A percentile compares a stretch with the other conserved stretches of the same genome.
Conservation (phyloP, 1,140 invertebrate genomes). For the Drosophila watanabei region DNA sequence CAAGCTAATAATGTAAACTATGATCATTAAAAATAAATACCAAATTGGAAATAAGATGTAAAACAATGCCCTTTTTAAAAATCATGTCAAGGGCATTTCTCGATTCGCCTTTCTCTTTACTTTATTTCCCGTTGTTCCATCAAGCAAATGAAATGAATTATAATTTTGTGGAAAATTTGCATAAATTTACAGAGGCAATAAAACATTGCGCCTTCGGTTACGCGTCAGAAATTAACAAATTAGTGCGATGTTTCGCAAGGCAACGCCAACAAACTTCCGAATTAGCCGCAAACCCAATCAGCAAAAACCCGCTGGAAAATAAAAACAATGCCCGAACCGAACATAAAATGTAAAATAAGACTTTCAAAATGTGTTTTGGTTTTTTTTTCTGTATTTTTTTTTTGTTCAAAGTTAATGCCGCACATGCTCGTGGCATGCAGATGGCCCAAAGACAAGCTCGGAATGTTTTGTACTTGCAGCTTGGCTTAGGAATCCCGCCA, state of each 20-base stretch:
- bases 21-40: constrained; percentile 10
- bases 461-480: constrained; percentile 38
- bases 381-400: neutral
- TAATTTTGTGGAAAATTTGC: constrained; percentile 70
- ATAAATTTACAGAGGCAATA: constrained; percentile 67
- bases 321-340: constrained; percentile 25
- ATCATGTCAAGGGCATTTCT: constrained; percentile 15
- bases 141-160: constrained; percentile 50
- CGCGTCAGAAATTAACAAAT: constrained; percentile 80
- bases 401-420: constrained; percentile 47
- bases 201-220: constrained; percentile 75
- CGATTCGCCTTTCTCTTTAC: constrained; percentile 8
- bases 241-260: constrained; percentile 81
- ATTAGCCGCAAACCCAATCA: constrained; percentile 53
- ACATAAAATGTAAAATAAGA: constrained; percentile 45
- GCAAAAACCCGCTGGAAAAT: constrained; percentile 8
- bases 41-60: constrained; percentile 1
- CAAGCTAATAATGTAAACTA: neutral
- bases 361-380: constrained; percentile 59
- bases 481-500: constrained; percentile 28
- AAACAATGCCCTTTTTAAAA: neutral
- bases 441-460: constrained; percentile 29
- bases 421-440: constrained; percentile 71
- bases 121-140: constrained; percentile 23
- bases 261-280: constrained; percentile 72